Percentiles rank a stretch among this genome's conserved stretches.
Evolutionary conservation across 2,797 vertebrate species (phyloP).

Genomic region (Neostethus bicornis): DNA sequence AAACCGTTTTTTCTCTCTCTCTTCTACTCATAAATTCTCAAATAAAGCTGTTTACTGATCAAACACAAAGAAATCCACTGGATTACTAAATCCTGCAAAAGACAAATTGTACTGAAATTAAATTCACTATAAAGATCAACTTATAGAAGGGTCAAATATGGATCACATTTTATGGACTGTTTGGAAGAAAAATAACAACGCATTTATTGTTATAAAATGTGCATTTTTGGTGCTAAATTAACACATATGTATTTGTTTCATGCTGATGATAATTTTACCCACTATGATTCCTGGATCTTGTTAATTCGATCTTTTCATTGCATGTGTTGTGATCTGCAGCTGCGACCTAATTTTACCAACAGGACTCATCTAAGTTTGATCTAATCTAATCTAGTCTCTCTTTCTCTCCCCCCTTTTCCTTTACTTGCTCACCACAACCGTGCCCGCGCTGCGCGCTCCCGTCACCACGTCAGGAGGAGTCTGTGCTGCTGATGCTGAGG

Average conservation of each 20-base stretch:
- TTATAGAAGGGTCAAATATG: no score
- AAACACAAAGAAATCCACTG: not conserved
- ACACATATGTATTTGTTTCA: not conserved
- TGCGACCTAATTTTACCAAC: conserved; percentile 15
- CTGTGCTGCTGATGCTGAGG: conserved; percentile 61
- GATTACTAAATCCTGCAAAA: no score
- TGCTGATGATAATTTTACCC: not conserved
- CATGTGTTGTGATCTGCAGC: conserved; percentile 17
- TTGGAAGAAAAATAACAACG: no score
- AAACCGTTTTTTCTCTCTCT: conserved; percentile 6
- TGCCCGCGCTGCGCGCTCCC: conserved; percentile 63
- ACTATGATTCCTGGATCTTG: not conserved
- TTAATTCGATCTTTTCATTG: not conserved
- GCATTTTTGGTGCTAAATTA: not conserved
- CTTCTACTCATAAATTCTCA: not conserved
- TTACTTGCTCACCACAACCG: not conserved
- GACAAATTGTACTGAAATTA: no score
- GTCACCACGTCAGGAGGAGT: conserved; percentile 67
- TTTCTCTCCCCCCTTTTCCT: conserved; percentile 32
- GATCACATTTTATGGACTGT: no score
- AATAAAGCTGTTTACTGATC: not conserved
- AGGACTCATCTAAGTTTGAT: conserved; percentile 48
- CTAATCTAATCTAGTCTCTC: conserved; percentile 40
- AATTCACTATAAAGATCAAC: no score
- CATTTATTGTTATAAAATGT: not conserved